Evolutionary conservation across 2,797 vertebrate species (phyloP).

Genomic region (Clarias laeviceps): DNA sequence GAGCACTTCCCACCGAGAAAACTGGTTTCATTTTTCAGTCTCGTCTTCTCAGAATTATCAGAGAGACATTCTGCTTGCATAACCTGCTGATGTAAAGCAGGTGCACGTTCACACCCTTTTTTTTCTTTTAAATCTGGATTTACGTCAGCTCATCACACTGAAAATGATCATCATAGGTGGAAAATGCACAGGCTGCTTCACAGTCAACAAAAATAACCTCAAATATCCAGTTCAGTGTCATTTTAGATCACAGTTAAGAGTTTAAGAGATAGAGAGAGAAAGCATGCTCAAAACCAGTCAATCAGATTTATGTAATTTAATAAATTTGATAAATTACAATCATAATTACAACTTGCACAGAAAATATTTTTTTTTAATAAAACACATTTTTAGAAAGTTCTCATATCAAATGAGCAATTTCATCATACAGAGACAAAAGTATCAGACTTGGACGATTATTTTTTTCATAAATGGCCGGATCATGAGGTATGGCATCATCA

Average conservation of each 20-base stretch:
- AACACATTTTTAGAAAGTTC: conserved; percentile 75
- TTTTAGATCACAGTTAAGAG: background rate
- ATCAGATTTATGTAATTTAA: conserved; percentile 70
- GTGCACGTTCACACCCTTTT: conserved; percentile 24
- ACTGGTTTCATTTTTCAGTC: conserved; percentile 41
- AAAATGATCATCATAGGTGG: background rate
- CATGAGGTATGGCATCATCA: conserved; percentile 23
- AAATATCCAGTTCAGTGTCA: conserved; percentile 2
- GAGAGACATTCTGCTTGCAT: background rate
- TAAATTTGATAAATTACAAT: conserved; percentile 79
- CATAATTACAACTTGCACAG: conserved; percentile 72
- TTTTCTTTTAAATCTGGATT: background rate
- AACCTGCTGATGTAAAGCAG: conserved; percentile 22
- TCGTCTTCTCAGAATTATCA: conserved; percentile 13
- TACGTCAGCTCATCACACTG: background rate
- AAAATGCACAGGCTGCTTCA: background rate
- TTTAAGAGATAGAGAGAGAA: background rate
- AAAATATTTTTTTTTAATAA: conserved; percentile 72
- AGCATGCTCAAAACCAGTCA: conserved; percentile 28
- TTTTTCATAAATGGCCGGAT: conserved; percentile 26
- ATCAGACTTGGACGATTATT: conserved; percentile 28
- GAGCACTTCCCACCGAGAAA: conserved; percentile 16
- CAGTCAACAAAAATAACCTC: background rate
- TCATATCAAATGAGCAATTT: conserved; percentile 64
- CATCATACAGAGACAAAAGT: conserved; percentile 51